phyloP scores from a whole-genome alignment of 2,113 vertebrate species.

The Coreoperca whiteheadi region DNA sequence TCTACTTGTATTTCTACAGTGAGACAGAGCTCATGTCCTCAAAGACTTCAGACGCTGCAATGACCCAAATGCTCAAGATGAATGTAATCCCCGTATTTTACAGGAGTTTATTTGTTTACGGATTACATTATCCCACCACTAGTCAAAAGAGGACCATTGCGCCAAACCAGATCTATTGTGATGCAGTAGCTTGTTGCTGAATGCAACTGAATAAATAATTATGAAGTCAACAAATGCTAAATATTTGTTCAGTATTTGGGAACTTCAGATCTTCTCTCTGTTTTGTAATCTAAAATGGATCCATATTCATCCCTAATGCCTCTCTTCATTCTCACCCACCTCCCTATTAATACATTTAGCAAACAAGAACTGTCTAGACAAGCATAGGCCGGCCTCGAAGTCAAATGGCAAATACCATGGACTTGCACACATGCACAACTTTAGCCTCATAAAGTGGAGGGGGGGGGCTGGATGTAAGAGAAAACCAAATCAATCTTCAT shows the following conservation, averaged over 20 bases:
- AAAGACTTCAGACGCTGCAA: background rate
- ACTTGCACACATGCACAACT: slow-evolving; percentile 4
- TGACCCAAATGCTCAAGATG: background rate
- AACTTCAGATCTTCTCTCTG: background rate
- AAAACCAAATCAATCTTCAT: slow-evolving; percentile 54
- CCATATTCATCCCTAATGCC: slow-evolving; percentile 18
- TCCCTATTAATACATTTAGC: slow-evolving; percentile 48
- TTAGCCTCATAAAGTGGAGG: background rate
- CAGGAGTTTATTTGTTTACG: background rate
- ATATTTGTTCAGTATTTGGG: slow-evolving; percentile 25
- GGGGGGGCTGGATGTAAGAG: slow-evolving; percentile 10
- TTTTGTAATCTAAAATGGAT: slow-evolving; percentile 27
- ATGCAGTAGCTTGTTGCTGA: background rate
- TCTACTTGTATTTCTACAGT: background rate
- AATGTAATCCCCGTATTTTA: too few relatives aligned
- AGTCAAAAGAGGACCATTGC: background rate
- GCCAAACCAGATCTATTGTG: background rate
- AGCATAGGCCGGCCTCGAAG: slow-evolving; percentile 25
- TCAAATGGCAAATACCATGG: slow-evolving; percentile 35
- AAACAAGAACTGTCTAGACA: slow-evolving; percentile 53
- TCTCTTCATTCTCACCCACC: slow-evolving; percentile 6
- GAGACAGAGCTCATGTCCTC: background rate
- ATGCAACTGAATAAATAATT: slow-evolving; percentile 23
- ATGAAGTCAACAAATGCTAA: slow-evolving; percentile 5
- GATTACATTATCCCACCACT: background rate